phyloP scores from a whole-genome alignment of 2,888 invertebrate genomes.

The Phyto melanocephala region DNA sequence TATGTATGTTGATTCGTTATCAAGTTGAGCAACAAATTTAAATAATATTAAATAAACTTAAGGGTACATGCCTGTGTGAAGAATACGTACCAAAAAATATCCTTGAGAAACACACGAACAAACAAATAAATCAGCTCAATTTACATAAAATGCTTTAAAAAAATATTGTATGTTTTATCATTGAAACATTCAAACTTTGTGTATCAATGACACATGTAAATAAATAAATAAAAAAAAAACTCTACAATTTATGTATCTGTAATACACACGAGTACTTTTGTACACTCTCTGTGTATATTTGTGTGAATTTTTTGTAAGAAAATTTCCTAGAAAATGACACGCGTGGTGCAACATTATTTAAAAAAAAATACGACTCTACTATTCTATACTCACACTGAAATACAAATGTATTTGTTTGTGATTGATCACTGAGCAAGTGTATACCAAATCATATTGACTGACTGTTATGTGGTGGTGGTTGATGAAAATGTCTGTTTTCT shows the following conservation, averaged over 20 bases:
- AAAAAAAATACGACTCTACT: constrained; percentile 7
- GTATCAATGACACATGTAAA: neutral
- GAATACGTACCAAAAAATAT: constrained; percentile 20
- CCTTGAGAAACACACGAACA: constrained; percentile 31
- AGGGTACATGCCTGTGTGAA: neutral
- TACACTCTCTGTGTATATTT: no score
- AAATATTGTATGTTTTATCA: neutral
- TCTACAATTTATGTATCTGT: constrained; percentile 18
- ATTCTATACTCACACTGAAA: neutral
- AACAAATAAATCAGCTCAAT: constrained; percentile 46
- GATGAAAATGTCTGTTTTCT: neutral
- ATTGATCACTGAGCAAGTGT: no score
- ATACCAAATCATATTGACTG: neutral
- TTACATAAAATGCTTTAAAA: constrained; percentile 17
- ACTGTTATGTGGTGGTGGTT: neutral
- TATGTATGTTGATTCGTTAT: no score
- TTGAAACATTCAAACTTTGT: neutral
- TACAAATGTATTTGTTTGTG: constrained; percentile 44
- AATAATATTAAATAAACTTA: no score
- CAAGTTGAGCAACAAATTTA: no score
- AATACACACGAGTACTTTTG: neutral
- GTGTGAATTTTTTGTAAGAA: neutral
- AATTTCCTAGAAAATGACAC: constrained; percentile 25
- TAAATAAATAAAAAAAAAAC: neutral
- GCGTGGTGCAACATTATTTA: constrained; percentile 41